Evolutionary conservation across 2,888 invertebrate species (phyloP).

Genomic region (Dione vanillae): DNA sequence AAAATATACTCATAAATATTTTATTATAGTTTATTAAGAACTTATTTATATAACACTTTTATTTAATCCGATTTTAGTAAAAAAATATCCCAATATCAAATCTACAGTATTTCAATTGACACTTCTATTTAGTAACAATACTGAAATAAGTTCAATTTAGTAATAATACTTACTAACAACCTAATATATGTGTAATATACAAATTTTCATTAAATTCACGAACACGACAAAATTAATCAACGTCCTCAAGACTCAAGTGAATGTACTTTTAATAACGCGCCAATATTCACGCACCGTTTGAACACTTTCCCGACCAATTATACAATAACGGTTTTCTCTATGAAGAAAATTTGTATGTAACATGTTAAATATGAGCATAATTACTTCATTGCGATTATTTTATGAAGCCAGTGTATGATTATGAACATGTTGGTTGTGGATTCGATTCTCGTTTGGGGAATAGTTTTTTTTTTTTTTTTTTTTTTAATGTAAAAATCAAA

Average conservation of each 20-base stretch:
- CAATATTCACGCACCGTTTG: constrained; percentile 35
- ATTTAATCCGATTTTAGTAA: too few species aligned
- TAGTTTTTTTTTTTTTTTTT: too few species aligned
- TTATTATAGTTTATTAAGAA: too few species aligned
- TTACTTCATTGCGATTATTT: not conserved
- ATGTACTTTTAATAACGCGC: constrained; percentile 19
- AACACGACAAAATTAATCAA: constrained; percentile 22
- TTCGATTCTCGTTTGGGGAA: too few species aligned
- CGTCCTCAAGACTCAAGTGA: constrained; percentile 29
- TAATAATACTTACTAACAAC: not conserved
- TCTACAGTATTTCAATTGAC: too few species aligned
- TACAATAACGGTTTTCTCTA: constrained; percentile 21
- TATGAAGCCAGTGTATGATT: too few species aligned
- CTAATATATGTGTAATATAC: not conserved
- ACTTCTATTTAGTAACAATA: too few species aligned
- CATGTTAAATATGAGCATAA: not conserved
- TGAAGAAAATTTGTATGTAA: constrained; percentile 9
- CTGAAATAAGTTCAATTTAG: not conserved
- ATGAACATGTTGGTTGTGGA: too few species aligned
- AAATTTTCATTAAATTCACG: constrained; percentile 10
- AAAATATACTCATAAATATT: too few species aligned
- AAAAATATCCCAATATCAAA: too few species aligned
- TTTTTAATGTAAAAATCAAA: too few species aligned
- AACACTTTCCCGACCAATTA: constrained; percentile 35
- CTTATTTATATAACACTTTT: too few species aligned